Evolutionary conservation across 2,113 vertebrate genomes (phyloP), one percentile per base, ranked within the genome.

Genomic region (Xenopus laevis): DNA sequence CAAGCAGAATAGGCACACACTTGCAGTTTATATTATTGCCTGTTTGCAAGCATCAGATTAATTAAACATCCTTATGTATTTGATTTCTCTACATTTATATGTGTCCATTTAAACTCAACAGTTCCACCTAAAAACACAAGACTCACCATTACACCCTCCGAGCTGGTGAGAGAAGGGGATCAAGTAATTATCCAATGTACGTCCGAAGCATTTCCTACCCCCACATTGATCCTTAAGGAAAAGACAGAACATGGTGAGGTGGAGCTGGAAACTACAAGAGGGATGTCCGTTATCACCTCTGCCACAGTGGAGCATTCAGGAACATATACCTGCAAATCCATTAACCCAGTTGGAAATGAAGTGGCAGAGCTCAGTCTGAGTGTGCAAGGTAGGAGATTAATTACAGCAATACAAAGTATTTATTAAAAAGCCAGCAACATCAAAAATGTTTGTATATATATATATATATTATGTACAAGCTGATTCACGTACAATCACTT

Each of bases 71-170:
- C 5, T 40, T 9, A 40, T 7, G 33, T 40, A 40, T 40, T 6
- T 6, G 4, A 20, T 58, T 20, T 18, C 55, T n/a, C 5, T 58
- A 2, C 17, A 17, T 58, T 16, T 6, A 58, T 58, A 3, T 58
- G 17, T 58, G 47, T 50, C 73, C 77, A 80, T 82, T 80, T 18
- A 47, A 1, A 12, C 16, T 68, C 27, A 17, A 67, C 81, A 94
- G 89, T 77, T 77, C 82, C 85, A 63, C 87, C 80, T 71, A 86
- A 83, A 81, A 88, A 82, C 20, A 87, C 82, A 23, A 63, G 72
- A 2, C 80, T 88, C 71, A 80, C 4, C 69, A 79, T 85, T 79
- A 89, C 86, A 74, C 86, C 85, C 65, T 87, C 79, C 63, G 78
- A 79, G 45, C 80, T 71, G 23, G 74, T 79, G 2, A 83, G 83